Conservation (phyloP, 2,888 invertebrate species). For the Cataglyphis livida region DNA sequence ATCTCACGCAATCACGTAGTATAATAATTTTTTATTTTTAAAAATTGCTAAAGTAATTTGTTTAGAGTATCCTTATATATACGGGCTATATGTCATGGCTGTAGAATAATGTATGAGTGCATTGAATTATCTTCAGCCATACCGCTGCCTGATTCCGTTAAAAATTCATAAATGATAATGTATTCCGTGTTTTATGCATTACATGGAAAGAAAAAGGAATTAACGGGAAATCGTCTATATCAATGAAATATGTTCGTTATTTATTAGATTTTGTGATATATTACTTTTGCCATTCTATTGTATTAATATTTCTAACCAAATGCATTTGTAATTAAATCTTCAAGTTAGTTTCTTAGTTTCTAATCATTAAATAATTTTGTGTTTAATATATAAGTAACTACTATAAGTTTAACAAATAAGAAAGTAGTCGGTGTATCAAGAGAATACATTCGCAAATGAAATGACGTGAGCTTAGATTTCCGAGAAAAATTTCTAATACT, state of each 20-base stretch:
- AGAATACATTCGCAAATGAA: neutral
- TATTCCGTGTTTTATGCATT: slow-evolving; percentile 43
- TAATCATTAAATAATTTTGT: neutral
- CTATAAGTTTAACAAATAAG: neutral
- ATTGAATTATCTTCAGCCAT: slow-evolving; percentile 43
- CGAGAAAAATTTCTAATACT: neutral
- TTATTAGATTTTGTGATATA: slow-evolving; percentile 7
- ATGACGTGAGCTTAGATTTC: neutral
- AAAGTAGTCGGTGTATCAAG: neutral
- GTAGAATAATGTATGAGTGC: slow-evolving; percentile 49
- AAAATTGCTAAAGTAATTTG: slow-evolving; percentile 41
- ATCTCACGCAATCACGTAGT: neutral
- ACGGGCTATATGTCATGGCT: slow-evolving; percentile 18
- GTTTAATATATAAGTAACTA: neutral
- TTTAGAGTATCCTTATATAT: slow-evolving; percentile 20
- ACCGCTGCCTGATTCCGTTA: slow-evolving; percentile 6
- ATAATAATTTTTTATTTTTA: neutral
- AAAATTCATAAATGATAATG: slow-evolving; percentile 53
- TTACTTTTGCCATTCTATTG: neutral
- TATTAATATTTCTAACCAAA: neutral
- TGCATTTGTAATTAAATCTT: neutral
- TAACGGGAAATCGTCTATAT: slow-evolving; percentile 28
- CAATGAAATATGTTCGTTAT: slow-evolving; percentile 18
- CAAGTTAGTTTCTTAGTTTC: neutral
- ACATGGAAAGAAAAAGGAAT: slow-evolving; percentile 29